Evolutionary conservation across 2,888 invertebrate species (phyloP).

Genomic region (Phlogophora meticulosa): DNA sequence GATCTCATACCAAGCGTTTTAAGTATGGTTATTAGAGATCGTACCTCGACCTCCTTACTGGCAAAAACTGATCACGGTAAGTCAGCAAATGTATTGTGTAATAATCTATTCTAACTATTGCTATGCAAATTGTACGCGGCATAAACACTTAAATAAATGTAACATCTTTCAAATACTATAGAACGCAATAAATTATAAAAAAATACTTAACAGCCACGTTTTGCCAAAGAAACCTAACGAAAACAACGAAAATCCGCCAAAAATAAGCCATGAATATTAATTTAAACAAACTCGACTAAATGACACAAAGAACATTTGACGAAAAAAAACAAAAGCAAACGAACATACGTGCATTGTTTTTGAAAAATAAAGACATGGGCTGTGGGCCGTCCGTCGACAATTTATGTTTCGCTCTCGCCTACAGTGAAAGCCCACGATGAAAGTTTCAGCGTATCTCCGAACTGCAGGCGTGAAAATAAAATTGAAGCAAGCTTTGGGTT

Average conservation of each 20-base stretch:
- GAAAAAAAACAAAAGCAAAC: slow-evolving; percentile 37
- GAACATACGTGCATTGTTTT: slow-evolving; percentile 61
- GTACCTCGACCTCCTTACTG: no score
- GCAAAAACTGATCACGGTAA: no score
- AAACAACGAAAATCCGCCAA: slow-evolving; percentile 21
- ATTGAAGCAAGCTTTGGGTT: slow-evolving; percentile 78
- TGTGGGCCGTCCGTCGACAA: slow-evolving; percentile 60
- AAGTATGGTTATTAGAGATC: no score
- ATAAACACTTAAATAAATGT: neutral
- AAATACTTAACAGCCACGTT: neutral
- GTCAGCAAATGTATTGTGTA: no score
- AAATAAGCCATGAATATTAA: slow-evolving; percentile 27
- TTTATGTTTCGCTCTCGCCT: slow-evolving; percentile 81
- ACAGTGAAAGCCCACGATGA: slow-evolving; percentile 86
- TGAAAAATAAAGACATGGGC: slow-evolving; percentile 63
- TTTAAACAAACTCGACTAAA: slow-evolving; percentile 19
- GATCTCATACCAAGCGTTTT: no score
- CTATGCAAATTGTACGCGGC: no score
- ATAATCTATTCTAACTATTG: no score
- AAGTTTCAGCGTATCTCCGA: slow-evolving; percentile 88
- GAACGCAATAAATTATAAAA: neutral
- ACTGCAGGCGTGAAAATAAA: slow-evolving; percentile 90
- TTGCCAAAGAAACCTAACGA: neutral
- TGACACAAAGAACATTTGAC: slow-evolving; percentile 15
- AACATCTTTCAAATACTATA: no score